These are phyloP conservation scores for Promerops cafer DNA, from an alignment of 2,113 vertebrate genomes.

Conservation along the genomic window DNA sequence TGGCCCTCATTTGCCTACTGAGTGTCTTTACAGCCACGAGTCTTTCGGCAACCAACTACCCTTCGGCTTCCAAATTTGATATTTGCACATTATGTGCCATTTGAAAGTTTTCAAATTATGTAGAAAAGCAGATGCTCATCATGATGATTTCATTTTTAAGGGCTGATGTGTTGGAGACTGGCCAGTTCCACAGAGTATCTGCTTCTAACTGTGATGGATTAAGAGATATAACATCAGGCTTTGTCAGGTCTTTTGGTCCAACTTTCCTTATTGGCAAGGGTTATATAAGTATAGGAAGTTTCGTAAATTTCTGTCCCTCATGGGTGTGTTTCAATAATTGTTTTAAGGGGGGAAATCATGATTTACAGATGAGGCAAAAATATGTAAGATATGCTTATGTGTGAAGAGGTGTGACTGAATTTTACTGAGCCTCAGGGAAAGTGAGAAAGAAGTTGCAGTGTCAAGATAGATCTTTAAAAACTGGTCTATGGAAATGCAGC, in stretches of 20 bases:
- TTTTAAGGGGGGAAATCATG: background rate
- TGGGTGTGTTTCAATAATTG: constrained; percentile 12
- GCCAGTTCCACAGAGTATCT: background rate
- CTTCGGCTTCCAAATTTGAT: background rate
- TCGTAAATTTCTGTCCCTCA: background rate
- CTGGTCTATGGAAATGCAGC: constrained; percentile 1
- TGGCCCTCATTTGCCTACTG: background rate
- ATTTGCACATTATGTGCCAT: background rate
- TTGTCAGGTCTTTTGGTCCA: background rate
- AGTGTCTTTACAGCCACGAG: background rate
- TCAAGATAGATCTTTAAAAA: background rate
- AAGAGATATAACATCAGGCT: background rate
- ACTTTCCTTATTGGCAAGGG: background rate
- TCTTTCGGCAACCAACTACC: background rate
- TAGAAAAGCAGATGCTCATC: constrained; percentile 22
- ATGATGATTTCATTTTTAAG: constrained; percentile 18
- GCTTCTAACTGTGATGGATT: constrained; percentile 12
- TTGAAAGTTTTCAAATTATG: background rate
- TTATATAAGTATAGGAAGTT: background rate
- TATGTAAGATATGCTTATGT: background rate
- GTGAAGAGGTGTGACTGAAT: background rate
- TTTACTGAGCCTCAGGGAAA: constrained; percentile 20
- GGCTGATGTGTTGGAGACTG: background rate
- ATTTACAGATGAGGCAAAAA: constrained; percentile 23
- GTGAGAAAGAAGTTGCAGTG: background rate